These are phyloP conservation scores for Xyrichtys novacula DNA, from an alignment of 2,797 vertebrate species.

Conservation along the genomic window DNA sequence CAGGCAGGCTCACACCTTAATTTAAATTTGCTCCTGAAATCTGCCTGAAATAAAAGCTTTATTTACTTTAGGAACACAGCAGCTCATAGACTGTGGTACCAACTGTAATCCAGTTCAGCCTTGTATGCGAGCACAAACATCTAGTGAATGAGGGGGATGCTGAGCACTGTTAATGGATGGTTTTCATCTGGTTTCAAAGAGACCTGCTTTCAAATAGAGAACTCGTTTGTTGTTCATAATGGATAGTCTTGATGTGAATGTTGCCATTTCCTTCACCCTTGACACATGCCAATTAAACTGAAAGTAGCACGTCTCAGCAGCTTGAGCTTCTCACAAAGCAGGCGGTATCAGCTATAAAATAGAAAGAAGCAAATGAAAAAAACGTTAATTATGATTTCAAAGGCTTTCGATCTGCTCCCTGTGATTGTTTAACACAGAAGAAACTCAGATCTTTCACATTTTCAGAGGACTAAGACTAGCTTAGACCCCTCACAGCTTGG, in stretches of 20 bases:
- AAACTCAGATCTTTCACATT: constrained; percentile 26
- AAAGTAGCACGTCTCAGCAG: constrained; percentile 12
- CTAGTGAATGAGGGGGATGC: neutral
- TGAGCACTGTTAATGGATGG: constrained; percentile 3
- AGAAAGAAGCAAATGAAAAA: constrained; percentile 6
- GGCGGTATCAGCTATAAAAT: constrained; percentile 1
- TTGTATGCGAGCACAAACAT: neutral
- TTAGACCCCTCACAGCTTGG: constrained; percentile 30
- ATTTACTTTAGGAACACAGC: too few species aligned
- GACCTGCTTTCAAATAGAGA: neutral
- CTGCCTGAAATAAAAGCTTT: too few species aligned
- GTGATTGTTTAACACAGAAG: constrained; percentile 20
- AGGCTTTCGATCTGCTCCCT: constrained; percentile 23
- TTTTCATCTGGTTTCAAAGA: constrained; percentile 56
- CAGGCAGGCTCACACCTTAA: too few species aligned
- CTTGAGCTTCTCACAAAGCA: constrained; percentile 6
- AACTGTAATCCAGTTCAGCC: constrained; percentile 15
- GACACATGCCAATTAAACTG: constrained; percentile 43
- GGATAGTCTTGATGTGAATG: constrained; percentile 20
- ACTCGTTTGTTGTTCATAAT: constrained; percentile 38
- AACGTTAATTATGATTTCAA: constrained; percentile 26
- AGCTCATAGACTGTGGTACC: constrained; percentile 4
- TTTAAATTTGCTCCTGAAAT: too few species aligned
- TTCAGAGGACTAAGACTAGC: neutral
- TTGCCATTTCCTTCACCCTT: constrained; percentile 21